Evolutionary conservation across 2,113 vertebrate species (phyloP), one percentile per base, ranked within the genome.

Genomic region (Pluvialis apricaria): DNA sequence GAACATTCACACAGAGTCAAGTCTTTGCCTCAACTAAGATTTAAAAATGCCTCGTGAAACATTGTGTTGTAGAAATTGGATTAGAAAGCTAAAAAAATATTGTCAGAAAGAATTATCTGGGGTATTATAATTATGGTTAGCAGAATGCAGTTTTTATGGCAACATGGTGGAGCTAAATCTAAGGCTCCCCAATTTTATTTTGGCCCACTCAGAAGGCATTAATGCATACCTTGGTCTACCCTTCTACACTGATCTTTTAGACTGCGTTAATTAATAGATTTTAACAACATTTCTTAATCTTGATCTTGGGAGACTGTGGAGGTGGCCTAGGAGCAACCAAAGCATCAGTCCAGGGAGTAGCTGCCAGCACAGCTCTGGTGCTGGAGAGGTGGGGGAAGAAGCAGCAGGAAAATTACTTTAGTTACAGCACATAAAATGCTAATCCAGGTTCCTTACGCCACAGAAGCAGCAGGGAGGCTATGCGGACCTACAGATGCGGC

Each of bases 41-140:
- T 86, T 71, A 42, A 86, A 86, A 96, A 52, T 55, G 55, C 69
- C 34, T 60, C 57, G 34, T 42, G 42, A 83, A 95, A 92, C 64
- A 47, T 9, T 86, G 57, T 84, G 70, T 28, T 73, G 72, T 54
- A 83, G 82, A 83, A 86, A 73, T 51, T 86, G 83, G 72, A 94
- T 88, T 83, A 92, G 60, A 81, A 64, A 83, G 17, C 51, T 86
- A 62, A 83, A 86, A 92, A 88, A 90, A 66, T 81, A 88, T 18
- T 93, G 80, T 86, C 94, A 94, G 72, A 65, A 89, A 91, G 70
- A 93, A 94, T 95, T 90, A 94, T 80, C 55, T 83, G 88, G 49
- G 24, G 36, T 36, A 20, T 44, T 76, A 5, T 61, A 82, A 88
- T 49, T 72, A 54, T 7, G 29, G 54, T 49, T 54, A 83, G 40